These are phyloP conservation scores for Eupristina koningsbergeri DNA, from an alignment of 1,140 invertebrate species.

Conservation along the genomic window DNA sequence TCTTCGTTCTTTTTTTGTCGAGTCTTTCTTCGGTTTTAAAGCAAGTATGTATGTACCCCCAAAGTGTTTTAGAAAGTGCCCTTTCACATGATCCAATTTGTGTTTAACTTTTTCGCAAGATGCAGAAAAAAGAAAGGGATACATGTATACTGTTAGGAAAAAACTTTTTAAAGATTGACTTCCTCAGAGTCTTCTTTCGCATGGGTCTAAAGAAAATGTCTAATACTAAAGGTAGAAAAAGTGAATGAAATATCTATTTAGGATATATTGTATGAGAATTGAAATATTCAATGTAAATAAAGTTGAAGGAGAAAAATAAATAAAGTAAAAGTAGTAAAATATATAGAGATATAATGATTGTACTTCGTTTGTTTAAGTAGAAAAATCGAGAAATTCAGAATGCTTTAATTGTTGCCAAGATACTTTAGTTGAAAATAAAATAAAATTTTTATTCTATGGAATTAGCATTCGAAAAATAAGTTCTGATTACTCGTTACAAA, in stretches of 20 bases:
- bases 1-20: not conserved
- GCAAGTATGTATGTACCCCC: constrained; percentile 18
- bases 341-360: not conserved
- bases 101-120: constrained; percentile 61
- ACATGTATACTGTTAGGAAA: constrained; percentile 43
- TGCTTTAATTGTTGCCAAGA: not conserved
- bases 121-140: constrained; percentile 20
- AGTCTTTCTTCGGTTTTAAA: constrained; percentile 36
- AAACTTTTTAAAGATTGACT: constrained; percentile 70
- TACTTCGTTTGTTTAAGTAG: not conserved
- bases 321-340: not conserved
- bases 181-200: constrained; percentile 8
- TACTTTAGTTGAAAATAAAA: not conserved
- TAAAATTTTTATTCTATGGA: constrained; percentile 22
- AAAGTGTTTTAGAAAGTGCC: constrained; percentile 57
- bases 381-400: not conserved
- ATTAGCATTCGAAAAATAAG: constrained; percentile 10
- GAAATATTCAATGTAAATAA: constrained; percentile 38
- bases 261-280: constrained; percentile 20
- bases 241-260: constrained; percentile 21
- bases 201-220: constrained; percentile 8
- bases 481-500: constrained; percentile 29
- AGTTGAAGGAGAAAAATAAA: not conserved
- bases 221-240: constrained; percentile 2
- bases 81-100: constrained; percentile 67